Conservation (phyloP, 1,140 invertebrate genomes). For the Eueides isabella region DNA sequence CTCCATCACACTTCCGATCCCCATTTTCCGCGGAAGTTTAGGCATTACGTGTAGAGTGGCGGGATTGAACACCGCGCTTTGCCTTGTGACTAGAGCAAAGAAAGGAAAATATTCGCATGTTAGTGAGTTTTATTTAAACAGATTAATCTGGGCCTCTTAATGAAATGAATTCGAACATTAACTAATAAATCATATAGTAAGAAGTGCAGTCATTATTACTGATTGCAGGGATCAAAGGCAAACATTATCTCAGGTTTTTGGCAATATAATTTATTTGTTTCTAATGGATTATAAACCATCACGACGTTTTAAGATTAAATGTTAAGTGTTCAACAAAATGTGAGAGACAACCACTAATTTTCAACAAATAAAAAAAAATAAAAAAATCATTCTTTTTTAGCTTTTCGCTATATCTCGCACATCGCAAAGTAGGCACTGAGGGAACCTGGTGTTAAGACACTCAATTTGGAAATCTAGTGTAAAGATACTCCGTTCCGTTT, state of each 20-base stretch:
- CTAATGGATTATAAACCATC: slow-evolving; percentile 17
- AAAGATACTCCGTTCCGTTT: no score
- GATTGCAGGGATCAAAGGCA: slow-evolving; percentile 15
- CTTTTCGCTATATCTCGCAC: no score
- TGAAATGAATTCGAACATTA: background rate
- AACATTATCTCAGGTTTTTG: slow-evolving; percentile 34
- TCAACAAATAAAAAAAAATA: background rate
- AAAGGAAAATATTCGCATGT: no score
- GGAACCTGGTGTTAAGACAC: no score
- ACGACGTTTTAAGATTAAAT: slow-evolving; percentile 2
- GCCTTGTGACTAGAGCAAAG: no score
- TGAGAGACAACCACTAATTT: background rate
- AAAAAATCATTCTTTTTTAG: no score
- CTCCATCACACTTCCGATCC: no score
- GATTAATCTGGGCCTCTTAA: background rate
- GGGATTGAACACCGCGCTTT: no score
- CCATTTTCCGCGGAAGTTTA: no score
- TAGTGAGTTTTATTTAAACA: background rate
- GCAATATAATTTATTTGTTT: slow-evolving; percentile 26
- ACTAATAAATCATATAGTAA: background rate
- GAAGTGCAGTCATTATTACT: background rate
- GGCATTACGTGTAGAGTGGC: no score
- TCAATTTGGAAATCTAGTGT: no score
- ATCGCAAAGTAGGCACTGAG: no score
- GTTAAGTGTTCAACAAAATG: background rate